Percentiles rank a stretch among this genome's conserved stretches.
Evolutionary conservation across 2,113 vertebrate genomes (phyloP).

Genomic region (Nycticryphes semicollaris): DNA sequence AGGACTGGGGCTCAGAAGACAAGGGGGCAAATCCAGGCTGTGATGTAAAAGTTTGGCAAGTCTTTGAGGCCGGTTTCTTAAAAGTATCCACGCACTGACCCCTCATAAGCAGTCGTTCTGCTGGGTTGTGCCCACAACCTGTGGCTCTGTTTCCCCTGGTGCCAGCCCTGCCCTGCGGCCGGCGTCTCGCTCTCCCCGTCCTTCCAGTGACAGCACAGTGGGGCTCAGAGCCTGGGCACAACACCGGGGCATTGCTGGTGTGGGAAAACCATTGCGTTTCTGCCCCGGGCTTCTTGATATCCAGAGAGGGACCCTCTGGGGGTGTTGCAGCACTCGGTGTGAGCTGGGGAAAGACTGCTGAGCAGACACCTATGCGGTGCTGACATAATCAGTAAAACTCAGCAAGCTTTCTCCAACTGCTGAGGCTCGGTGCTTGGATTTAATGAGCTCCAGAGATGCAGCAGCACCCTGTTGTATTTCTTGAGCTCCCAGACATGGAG

Average conservation of each 20-base stretch:
- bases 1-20: neutral
- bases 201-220: neutral
- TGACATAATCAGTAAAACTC: neutral
- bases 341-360: neutral
- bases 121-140: fast-evolving
- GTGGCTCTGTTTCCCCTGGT: neutral
- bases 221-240: neutral
- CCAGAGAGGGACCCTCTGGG: neutral
- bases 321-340: neutral
- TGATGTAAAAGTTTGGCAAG: neutral
- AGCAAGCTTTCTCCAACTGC: neutral
- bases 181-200: fast-evolving
- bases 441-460: conserved; percentile 42
- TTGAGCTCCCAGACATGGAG: neutral
- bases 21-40: neutral
- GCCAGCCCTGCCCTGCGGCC: neutral
- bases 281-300: neutral
- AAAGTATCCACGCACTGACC: neutral
- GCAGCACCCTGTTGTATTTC: neutral
- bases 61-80: neutral
- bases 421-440: neutral
- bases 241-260: fast-evolving
- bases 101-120: neutral
- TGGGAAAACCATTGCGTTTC: neutral
- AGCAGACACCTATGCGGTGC: neutral